Conservation (phyloP, 1,140 invertebrate genomes). For the Zeugodacus cucurbitae region DNA sequence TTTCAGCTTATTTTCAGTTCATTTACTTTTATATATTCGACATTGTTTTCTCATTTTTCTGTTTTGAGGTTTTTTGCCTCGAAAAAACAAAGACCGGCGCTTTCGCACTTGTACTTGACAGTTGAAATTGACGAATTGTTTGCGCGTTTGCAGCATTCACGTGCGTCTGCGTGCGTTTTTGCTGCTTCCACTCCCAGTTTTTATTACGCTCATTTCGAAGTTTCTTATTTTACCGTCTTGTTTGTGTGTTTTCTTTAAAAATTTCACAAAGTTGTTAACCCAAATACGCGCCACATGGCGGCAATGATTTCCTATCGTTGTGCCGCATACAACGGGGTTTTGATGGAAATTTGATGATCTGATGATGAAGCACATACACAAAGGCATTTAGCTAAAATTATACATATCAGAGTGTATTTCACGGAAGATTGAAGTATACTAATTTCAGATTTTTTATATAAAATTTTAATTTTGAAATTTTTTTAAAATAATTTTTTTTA, state of each 20-base stretch:
- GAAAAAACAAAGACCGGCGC: not conserved
- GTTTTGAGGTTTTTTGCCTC: not conserved
- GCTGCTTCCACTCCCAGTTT: not conserved
- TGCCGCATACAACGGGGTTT: not conserved
- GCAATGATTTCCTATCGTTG: not conserved
- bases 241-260: constrained; percentile 12
- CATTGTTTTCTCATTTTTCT: not conserved
- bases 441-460: too few species aligned
- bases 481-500: too few species aligned
- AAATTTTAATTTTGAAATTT: too few species aligned
- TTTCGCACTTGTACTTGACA: constrained; percentile 19
- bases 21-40: not conserved
- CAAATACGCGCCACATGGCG: constrained; percentile 18
- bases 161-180: not conserved
- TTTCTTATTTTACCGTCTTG: not conserved
- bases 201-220: not conserved
- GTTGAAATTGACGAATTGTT: constrained; percentile 8
- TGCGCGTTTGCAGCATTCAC: not conserved
- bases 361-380: not conserved
- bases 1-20: not conserved
- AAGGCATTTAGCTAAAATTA: not conserved
- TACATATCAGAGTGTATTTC: too few species aligned
- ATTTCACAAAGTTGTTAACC: constrained; percentile 17
- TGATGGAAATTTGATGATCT: constrained; percentile 23
- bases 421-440: too few species aligned